A percentile compares a stretch with the other conserved stretches of the same genome.
phyloP scores from a whole-genome alignment of 2,113 vertebrate genomes.

The Myiagra hebetior region DNA sequence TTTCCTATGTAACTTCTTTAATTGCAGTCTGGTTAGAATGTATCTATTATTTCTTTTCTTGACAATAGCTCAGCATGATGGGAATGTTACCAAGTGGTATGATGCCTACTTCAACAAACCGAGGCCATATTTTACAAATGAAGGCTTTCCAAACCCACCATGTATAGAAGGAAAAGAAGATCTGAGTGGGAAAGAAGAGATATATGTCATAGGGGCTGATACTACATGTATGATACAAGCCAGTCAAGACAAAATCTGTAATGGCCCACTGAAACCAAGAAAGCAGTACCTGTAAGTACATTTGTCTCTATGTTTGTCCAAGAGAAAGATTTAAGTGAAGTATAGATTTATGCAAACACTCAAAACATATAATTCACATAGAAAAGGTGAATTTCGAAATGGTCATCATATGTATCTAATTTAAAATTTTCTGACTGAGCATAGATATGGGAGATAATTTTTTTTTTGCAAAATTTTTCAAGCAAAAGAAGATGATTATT shows the following conservation, averaged over 20 bases:
- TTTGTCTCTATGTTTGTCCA: neutral
- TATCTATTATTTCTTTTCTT: neutral
- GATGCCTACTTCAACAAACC: constrained; percentile 84
- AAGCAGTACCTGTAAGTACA: constrained; percentile 89
- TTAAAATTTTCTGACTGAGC: neutral
- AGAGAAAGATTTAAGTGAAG: neutral
- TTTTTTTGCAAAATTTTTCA: neutral
- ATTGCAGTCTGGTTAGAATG: neutral
- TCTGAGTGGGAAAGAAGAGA: constrained; percentile 63
- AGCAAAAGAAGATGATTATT: neutral
- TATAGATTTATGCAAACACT: neutral
- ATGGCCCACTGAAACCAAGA: constrained; percentile 91
- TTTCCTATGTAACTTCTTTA: neutral
- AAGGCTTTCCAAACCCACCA: constrained; percentile 86
- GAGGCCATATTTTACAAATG: constrained; percentile 88
- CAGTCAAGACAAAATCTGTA: constrained; percentile 83
- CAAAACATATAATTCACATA: neutral
- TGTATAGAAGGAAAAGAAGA: constrained; percentile 73
- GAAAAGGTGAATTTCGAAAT: neutral
- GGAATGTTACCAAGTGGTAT: constrained; percentile 91
- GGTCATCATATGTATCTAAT: neutral
- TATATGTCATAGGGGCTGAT: constrained; percentile 87
- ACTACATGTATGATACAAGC: constrained; percentile 78
- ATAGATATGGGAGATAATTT: neutral
- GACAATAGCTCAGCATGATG: constrained; percentile 82